Base-by-base conservation (phyloP, 2,113 vertebrate genomes). In the Hassar affinis region DNA sequence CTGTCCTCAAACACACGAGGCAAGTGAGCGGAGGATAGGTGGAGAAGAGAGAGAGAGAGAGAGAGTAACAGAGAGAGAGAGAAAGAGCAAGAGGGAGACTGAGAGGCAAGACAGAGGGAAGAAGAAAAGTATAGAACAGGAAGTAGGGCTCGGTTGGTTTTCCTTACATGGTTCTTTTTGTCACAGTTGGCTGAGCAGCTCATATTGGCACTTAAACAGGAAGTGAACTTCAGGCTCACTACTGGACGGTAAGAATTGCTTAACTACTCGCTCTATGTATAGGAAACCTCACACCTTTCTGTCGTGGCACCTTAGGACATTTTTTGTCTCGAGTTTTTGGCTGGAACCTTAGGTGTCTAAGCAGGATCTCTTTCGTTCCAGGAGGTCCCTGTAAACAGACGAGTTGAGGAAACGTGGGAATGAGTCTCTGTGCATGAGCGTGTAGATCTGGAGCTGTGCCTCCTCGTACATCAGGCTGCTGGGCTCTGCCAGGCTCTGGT, bases 341-440 rank as follows among this genome's bases (percentile, higher is more conserved):
- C 83, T 88, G 88, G 77, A 88, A 85, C 85, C 90, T 93, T 97
- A 99, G 91, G 97, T 96, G 92, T 98, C 96, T 57, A 96, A 95
- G 92, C 96, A 94, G 85, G 94, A 93, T 88, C 95, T 92, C 89
- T 93, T 90, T 88, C 84, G 95, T 89, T 96, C 96, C 92, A 97
- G 93, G 89, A 99, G 95, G 89, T 97, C 93, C 83, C 95, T 96
- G 95, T 98, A 99, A 91, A 97, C 89, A 68, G 96, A 93, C 86
- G 98, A 99, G 95, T 96, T 96, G 92, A 99, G 97, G 92, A 99
- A 99, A 89, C 98, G 96, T 25, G 98, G 97, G 86, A 95, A 99
- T 87, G 97, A 99, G 95, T 99, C 97, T 86, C 98, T 96, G 93
- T 98, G 98, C 98, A 99, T 99, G 85, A 99, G 96, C 3, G 96